phyloP scores from a whole-genome alignment of 2,797 vertebrate species.

The Nyctibius grandis region DNA sequence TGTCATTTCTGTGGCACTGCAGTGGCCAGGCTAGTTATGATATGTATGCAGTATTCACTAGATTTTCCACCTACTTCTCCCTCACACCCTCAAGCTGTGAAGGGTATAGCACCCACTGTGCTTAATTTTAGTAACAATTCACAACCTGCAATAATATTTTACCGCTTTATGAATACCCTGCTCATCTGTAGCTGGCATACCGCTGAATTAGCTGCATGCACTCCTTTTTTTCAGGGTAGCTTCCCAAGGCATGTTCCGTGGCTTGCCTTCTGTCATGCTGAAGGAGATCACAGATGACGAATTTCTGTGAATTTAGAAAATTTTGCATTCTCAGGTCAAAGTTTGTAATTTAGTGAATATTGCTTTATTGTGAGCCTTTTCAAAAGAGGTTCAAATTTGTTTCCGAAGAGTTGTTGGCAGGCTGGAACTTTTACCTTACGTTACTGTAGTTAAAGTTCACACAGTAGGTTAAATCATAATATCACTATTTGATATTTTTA shows the following conservation, averaged over 20 bases:
- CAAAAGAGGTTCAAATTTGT: background rate
- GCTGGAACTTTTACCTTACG: background rate
- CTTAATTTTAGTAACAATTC: background rate
- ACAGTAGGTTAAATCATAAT: background rate
- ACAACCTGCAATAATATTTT: background rate
- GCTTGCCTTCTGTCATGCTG: background rate
- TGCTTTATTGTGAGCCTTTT: background rate
- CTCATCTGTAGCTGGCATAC: background rate
- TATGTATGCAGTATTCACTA: background rate
- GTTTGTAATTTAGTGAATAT: background rate
- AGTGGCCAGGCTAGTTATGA: background rate
- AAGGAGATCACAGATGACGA: background rate
- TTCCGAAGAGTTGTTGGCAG: background rate
- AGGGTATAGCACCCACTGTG: background rate
- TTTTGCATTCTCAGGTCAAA: background rate
- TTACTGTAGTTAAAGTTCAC: background rate
- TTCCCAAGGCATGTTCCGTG: background rate
- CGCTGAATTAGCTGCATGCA: background rate
- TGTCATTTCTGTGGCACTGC: background rate
- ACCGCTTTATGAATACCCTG: background rate
- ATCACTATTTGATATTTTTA: background rate
- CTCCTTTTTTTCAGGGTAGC: background rate
- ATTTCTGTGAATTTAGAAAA: background rate
- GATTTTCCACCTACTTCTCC: background rate
- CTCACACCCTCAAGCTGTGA: background rate